A percentile compares a stretch with the other conserved stretches of the same genome.
Evolutionary conservation across 2,888 invertebrate species (phyloP).

Genomic region (Sinohyriopsis cumingii): DNA sequence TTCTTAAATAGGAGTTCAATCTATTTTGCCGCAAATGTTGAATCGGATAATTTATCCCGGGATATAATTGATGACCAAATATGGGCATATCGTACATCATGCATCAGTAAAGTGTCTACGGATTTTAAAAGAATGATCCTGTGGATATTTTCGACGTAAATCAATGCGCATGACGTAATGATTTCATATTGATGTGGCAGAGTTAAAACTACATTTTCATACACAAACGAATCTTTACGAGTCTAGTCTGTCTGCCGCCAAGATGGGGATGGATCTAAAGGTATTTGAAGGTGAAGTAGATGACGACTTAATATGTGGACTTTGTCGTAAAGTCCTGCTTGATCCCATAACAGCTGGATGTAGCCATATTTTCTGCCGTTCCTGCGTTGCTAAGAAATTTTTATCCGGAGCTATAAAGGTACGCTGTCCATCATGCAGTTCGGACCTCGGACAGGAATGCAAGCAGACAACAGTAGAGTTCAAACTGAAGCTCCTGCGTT

Average conservation of each 20-base stretch:
- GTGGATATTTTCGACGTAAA: no score
- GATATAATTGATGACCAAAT: no score
- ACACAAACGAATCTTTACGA: no score
- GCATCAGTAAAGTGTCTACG: no score
- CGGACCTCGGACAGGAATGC: slow-evolving; percentile 23
- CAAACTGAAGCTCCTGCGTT: slow-evolving; percentile 43
- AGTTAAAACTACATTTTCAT: no score
- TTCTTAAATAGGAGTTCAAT: no score
- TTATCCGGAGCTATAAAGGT: slow-evolving; percentile 21
- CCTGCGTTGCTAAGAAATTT: slow-evolving; percentile 39
- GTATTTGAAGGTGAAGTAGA: slow-evolving; percentile 45
- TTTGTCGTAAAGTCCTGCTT: slow-evolving; percentile 53
- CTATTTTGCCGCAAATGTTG: no score
- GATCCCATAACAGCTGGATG: slow-evolving; percentile 51
- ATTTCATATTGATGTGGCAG: no score
- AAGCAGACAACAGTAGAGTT: slow-evolving; percentile 43
- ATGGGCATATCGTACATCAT: no score
- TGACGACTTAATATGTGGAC: slow-evolving; percentile 44
- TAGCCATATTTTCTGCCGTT: slow-evolving; percentile 51
- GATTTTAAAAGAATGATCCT: no score
- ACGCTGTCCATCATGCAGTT: slow-evolving; percentile 45
- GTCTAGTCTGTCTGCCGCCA: not conserved
- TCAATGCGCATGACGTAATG: no score
- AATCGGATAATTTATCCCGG: no score
- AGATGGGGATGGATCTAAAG: slow-evolving; percentile 48